Evolutionary conservation across 1,140 invertebrate species (phyloP), one percentile per base, ranked within the genome.

Genomic region (Zaprionus vittiger): DNA sequence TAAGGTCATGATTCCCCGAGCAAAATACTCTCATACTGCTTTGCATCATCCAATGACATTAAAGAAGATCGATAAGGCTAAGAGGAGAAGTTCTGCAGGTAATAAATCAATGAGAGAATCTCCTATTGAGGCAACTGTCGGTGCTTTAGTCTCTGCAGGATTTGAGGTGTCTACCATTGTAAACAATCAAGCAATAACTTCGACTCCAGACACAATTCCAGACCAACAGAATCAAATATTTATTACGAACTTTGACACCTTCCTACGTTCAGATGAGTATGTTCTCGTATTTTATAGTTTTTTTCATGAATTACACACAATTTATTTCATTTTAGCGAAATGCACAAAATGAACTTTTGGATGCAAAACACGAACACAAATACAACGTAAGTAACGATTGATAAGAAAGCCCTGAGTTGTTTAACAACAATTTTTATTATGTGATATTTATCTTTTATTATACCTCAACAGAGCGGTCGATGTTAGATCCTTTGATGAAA

Each of bases 1-100:
- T 28, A 96, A 96, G 5, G 96, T 98, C 7, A 97, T 97, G 95
- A 98, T 98, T 57, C 97, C 97, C 0, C 94, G 97, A 62, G 97
- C 96, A 0, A 96, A 97, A 77, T 96, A 97, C 63, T 94, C 96
- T 74, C 95, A 96, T 44, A 70, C 77, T 22, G 59, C 73, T n/a
- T 56, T 80, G 20, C 70, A 83, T 24, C 67, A 70, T 7, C 63
- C 73, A 44, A 14, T 63, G 12, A 44, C 52, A 12, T 3, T 62
- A 9, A 59, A 72, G 41, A 66, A 61, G 17, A 17, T 49, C 9
- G 52, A 67, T 3, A 60, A 41, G 7, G 15, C 54, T 34, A 38
- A 37, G 20, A 14, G 12, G 1, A 15, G 6, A 12, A 26, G 5
- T 54, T 64, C 5, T 34, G 12, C 44, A 14, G n/a, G 4, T 7